Evolutionary conservation across 2,888 invertebrate genomes (phyloP).

Genomic region (Ormyrus rosae): DNA sequence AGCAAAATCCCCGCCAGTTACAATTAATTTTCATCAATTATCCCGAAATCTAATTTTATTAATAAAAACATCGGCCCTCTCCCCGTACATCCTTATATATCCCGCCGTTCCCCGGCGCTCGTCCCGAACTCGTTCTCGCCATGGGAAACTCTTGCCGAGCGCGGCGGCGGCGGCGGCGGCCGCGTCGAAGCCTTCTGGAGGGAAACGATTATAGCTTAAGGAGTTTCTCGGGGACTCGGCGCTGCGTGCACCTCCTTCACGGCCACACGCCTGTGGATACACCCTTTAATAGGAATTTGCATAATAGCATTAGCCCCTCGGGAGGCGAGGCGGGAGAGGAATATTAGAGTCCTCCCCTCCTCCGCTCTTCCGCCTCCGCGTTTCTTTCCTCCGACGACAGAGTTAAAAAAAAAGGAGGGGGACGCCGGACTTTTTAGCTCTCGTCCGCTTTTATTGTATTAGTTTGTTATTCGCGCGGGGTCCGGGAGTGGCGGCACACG

Average conservation of each 20-base stretch:
- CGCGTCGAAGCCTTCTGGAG: slow-evolving; percentile 9
- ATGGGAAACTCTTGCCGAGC: too few relatives aligned
- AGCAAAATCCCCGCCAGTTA: too few relatives aligned
- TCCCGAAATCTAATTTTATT: too few relatives aligned
- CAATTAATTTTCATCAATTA: too few relatives aligned
- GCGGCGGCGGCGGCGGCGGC: too few relatives aligned
- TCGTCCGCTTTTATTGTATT: slow-evolving; percentile 47
- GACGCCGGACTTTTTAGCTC: background rate
- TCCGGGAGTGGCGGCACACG: background rate
- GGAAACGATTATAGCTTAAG: slow-evolving; percentile 45
- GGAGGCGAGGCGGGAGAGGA: background rate
- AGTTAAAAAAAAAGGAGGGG: background rate
- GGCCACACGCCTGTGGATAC: slow-evolving; percentile 35
- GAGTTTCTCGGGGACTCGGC: slow-evolving; percentile 47
- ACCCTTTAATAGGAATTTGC: slow-evolving; percentile 61
- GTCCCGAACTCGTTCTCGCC: too few relatives aligned
- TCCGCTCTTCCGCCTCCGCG: background rate
- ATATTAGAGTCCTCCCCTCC: slow-evolving; percentile 8
- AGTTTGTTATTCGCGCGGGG: slow-evolving; percentile 30
- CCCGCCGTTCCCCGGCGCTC: too few relatives aligned
- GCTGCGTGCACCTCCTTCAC: slow-evolving; percentile 1
- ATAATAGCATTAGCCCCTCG: slow-evolving; percentile 57
- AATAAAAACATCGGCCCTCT: background rate
- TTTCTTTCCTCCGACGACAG: background rate
- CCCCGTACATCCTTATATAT: too few relatives aligned